Evolutionary conservation across 2,797 vertebrate genomes (phyloP), one percentile per base, ranked within the genome.

Genomic region (Orientallactaga sibirica): DNA sequence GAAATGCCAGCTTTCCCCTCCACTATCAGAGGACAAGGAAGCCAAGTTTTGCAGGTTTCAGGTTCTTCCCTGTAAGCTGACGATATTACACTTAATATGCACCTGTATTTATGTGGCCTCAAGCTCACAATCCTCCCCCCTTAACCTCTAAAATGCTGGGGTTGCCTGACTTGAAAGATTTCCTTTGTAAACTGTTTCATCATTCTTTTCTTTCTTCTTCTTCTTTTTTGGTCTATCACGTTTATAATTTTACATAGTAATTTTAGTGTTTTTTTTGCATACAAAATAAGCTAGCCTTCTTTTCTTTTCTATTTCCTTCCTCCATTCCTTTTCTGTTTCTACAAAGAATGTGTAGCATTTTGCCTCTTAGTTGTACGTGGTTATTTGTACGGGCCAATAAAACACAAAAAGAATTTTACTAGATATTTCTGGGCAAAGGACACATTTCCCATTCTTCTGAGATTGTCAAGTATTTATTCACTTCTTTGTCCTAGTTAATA

Each of bases 181-280:
- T 85, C 66, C 83, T 75, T 71, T 52, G 33, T 91, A 41, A 81
- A 90, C 43, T 62, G 18, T 67, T 75, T 91, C 33, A 66, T 92
- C 4, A 24, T 58, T 95, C 55, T 7, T 58, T 88, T 48, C 11
- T 12, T 12, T 52, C 52, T 12, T 52, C 52, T 12, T 52, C 52
- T 12, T 52, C 52, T 55, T 91, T 91, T 93, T 67, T 62, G 14
- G 33, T 58, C 33, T 43, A 48, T 77, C 19, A 43, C 37, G 48
- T 10, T 87, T 14, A 9, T 86, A 85, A 94, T 90, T 95, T 90
- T 78, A 79, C 18, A 73, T 73, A 93, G 70, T 48, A 75, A 93
- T 90, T 85, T 11, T 73, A 88, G 82, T 37, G 2, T 37, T 18
- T 41, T 90, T 74, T 90, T 81, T 66, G 27, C 37, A 70, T 43